A percentile compares a stretch with the other conserved stretches of the same genome.
phyloP scores from a whole-genome alignment of 1,140 invertebrate species.

The Drosophila setifemur region DNA sequence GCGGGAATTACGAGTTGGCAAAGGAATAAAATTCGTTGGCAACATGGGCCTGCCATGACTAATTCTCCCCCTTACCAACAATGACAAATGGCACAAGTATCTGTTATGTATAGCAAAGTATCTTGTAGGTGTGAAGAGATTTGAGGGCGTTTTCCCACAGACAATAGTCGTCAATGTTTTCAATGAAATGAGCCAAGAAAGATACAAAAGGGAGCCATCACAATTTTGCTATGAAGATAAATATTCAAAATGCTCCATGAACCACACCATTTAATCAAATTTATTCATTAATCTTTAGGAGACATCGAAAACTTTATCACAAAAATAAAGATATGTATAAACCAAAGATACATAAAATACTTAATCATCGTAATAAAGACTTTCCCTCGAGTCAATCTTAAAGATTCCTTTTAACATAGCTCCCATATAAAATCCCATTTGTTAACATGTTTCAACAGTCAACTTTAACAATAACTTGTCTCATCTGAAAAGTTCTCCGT shows the following conservation, averaged over 20 bases:
- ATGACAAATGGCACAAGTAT: conserved; percentile 34
- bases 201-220: no score
- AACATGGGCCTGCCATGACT: conserved; percentile 38
- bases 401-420: no score
- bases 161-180: conserved; percentile 34
- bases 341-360: not conserved
- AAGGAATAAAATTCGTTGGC: conserved; percentile 19
- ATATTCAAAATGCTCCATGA: no score
- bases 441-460: conserved; percentile 5
- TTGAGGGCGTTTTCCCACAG: conserved; percentile 21
- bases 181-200: conserved; percentile 5
- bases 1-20: conserved; percentile 19
- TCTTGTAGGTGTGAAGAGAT: conserved; percentile 59
- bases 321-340: no score
- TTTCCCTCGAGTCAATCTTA: no score
- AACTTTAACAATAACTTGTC: conserved; percentile 8
- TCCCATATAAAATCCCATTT: conserved; percentile 11
- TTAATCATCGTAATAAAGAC: not conserved
- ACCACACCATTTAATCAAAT: no score
- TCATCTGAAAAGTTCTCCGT: conserved; percentile 11
- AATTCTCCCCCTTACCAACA: conserved; percentile 32
- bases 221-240: no score
- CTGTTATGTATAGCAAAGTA: conserved; percentile 25
- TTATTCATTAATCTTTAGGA: no score
- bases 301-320: no score